Base-by-base conservation (phyloP, 2,888 invertebrate genomes). In the Spialia ferax region DNA sequence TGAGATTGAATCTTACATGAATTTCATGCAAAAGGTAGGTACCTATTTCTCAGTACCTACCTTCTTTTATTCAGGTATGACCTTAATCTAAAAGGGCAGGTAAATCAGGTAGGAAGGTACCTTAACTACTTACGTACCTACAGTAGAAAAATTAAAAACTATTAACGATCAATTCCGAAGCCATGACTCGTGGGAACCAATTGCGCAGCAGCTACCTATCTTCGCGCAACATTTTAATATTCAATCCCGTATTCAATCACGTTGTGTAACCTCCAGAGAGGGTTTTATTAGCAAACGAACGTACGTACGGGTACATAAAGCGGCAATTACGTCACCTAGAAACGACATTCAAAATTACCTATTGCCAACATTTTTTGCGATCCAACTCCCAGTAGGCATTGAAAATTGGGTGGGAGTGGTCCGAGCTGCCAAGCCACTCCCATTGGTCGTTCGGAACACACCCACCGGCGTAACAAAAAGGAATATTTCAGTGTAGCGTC, bases 341-440 rank as follows among this genome's bases (percentile, higher is more conserved):
- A 88, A 89, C 86, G 86, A 85, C 82, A 81, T 87, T 84, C 86
- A 83, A 88, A 91, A 93, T 92, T 92, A 91, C 92, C 87, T 88
- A 91, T 88, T 85, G 85, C 87, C 81, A 89, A 87, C 87, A 91
- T 83, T 88, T 90, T 89, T 91, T 88, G 86, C 79, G 83, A 82
- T 83, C 74, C 86, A 91, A 92, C 74, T 93, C 93, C 93, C 93
- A 77, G 93, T 93, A 93, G 93, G 93, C 93, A 93, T 87, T 81
- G 84, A 85, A 86, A 91, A 90, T 87, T 80, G 81, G 82, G 83
- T 92, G 84, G 92, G 93, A 81, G 93, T 91, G 91, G 88, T 82
- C 84, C 75, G 70, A 66, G 71, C 70, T 73, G 69, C 63, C 71
- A 79, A 81, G 82, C 83, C 83, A 81, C 86, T 86, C 88, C 89